Base-by-base conservation (phyloP, 1,140 invertebrate species). In the Centruroides sculpturatus region DNA sequence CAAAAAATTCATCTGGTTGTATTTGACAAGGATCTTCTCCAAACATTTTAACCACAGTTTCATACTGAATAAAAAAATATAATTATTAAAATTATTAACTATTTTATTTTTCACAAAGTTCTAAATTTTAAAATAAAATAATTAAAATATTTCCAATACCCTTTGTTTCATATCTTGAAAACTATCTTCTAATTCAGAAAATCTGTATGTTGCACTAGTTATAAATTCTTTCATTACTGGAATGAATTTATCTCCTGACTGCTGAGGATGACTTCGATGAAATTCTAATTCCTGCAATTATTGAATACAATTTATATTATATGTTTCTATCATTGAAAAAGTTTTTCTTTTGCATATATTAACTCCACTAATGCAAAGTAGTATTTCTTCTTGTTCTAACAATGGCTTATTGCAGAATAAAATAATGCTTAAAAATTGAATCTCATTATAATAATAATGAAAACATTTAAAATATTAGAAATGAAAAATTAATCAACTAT, bases 1-100 rank as follows among this genome's bases (percentile, higher is more conserved):
- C 90, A 76, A 98, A 98, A 77, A 99, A 93, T 71, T 96, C 92
- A 68, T 98, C 93, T 0, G 94, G 92, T 68, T 93, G 89, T 34
- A 86, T 79, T 11, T 83, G 83, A 3, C 85, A 82, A 2, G 85
- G 82, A 69, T 95, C 91, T 75, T 97, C 92, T 23, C 91, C 92
- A 73, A 97, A 98, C 3, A 90, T 76, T 57, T 85, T 80, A 5
- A 92, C 85, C 1, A 87, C 88, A 67, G 86, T 79, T 67, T 92
- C 89, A 74, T 92, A 92, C 72, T 90, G 76, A 65, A 77, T 41
- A 6, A 41, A 41, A 41, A 41, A 41, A 3, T 41, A 41, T 41
- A 41, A 41, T 8, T 41, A 23, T 23, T 23, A 23, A 23, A 23
- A 23, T 23, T 23, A 23, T 23, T 23, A 23, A 23, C 23, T 23